Conservation (phyloP, 2,888 invertebrate genomes). For the Synergus laeviventris region DNA sequence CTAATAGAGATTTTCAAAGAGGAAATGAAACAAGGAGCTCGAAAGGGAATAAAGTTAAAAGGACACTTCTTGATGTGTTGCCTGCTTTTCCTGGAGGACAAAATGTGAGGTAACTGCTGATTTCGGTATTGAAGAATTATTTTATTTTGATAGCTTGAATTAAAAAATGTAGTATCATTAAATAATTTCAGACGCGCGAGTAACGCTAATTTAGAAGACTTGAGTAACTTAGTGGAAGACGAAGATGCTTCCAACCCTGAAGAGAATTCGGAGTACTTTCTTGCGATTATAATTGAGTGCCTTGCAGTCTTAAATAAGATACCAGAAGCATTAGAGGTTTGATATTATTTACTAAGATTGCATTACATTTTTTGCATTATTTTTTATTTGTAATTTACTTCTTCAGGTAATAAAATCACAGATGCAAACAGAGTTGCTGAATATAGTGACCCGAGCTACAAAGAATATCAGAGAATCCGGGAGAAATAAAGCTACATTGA, state of each 20-base stretch:
- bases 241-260: constrained; percentile 80
- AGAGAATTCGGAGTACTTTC: constrained; percentile 82
- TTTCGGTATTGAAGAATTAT: not conserved
- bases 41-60: constrained; percentile 78
- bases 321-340: constrained; percentile 90
- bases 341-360: constrained; percentile 45
- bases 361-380: not conserved
- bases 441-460: constrained; percentile 88
- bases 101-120: constrained; percentile 54
- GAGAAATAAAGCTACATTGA: constrained; percentile 52
- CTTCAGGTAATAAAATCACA: constrained; percentile 86
- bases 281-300: constrained; percentile 90
- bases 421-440: constrained; percentile 88
- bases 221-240: constrained; percentile 79
- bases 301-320: constrained; percentile 89
- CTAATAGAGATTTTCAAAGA: constrained; percentile 80
- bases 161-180: constrained; percentile 20
- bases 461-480: constrained; percentile 79
- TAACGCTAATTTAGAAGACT: constrained; percentile 61
- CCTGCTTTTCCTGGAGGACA: constrained; percentile 62
- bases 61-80: constrained; percentile 78
- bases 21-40: constrained; percentile 79
- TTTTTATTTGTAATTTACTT: constrained; percentile 30
- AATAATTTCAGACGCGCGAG: constrained; percentile 60
- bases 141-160: too few species aligned